A percentile compares a stretch with the other conserved stretches of the same genome.
phyloP scores from a whole-genome alignment of 1,140 invertebrate genomes.

The Magallana ariakensis region DNA sequence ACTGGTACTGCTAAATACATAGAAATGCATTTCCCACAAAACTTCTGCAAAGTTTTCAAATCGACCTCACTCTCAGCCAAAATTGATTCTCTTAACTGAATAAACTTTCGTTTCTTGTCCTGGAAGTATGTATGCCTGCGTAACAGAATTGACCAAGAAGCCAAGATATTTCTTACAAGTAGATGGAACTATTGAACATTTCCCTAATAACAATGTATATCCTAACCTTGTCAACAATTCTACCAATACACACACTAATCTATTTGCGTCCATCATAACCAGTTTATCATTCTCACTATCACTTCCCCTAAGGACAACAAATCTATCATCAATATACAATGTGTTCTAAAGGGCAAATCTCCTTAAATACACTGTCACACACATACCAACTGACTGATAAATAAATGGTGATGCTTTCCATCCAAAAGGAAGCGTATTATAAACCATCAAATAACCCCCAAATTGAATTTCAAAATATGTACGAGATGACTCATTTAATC shows the following conservation, averaged over 20 bases:
- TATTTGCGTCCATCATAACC: not conserved
- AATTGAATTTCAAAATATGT: slow-evolving; percentile 58
- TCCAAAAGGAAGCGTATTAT: slow-evolving; percentile 51
- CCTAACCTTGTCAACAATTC: not conserved
- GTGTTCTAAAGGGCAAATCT: slow-evolving; percentile 11
- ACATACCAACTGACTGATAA: slow-evolving; percentile 53
- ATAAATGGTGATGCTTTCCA: slow-evolving; percentile 56
- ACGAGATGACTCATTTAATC: slow-evolving; percentile 14
- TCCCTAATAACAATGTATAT: not conserved
- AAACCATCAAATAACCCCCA: slow-evolving; percentile 49
- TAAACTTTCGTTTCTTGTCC: too few species aligned
- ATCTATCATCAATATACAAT: slow-evolving; percentile 56
- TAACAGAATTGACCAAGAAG: too few species aligned
- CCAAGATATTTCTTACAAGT: too few species aligned
- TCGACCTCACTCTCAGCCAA: not conserved
- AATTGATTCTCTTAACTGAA: not conserved
- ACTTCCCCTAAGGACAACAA: slow-evolving; percentile 22
- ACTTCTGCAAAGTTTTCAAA: not conserved
- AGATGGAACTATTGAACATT: not conserved
- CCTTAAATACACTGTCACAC: slow-evolving; percentile 47
- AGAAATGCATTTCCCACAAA: not conserved
- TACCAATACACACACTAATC: not conserved
- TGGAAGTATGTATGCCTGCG: too few species aligned
- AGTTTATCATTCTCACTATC: not conserved
- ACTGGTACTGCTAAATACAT: not conserved